Evolutionary conservation across 2,797 vertebrate genomes (phyloP).

Genomic region (Diglossa cyanea): DNA sequence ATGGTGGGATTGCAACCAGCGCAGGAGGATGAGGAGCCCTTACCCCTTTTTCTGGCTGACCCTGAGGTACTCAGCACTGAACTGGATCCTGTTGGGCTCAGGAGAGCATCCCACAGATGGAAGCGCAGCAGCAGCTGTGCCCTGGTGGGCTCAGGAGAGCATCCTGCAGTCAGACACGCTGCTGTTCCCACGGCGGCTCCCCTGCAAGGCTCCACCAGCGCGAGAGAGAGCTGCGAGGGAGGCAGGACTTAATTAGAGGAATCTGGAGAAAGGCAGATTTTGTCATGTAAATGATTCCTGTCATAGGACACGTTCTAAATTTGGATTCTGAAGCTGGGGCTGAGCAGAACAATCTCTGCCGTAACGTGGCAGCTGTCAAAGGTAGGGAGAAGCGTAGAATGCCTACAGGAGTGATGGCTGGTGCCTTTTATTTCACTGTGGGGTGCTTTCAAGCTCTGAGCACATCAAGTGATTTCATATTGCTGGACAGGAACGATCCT

Average conservation of each 20-base stretch:
- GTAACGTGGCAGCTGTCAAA: conserved; percentile 55
- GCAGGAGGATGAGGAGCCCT: not conserved
- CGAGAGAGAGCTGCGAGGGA: conserved; percentile 2
- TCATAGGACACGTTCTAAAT: conserved; percentile 61
- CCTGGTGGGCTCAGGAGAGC: not conserved
- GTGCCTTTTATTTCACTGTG: conserved; percentile 35
- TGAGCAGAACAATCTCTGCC: conserved; percentile 61
- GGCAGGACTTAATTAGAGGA: conserved; percentile 61
- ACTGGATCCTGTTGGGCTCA: not conserved
- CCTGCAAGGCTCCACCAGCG: not conserved
- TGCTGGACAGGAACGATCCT: conserved; percentile 13
- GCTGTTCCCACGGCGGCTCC: not conserved
- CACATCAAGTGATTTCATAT: not conserved
- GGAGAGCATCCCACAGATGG: not conserved
- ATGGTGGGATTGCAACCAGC: not conserved
- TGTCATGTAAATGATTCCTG: conserved; percentile 69
- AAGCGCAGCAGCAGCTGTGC: not conserved
- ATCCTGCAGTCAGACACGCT: not conserved
- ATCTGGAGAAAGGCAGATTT: conserved; percentile 67
- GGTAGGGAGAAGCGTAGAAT: conserved; percentile 53
- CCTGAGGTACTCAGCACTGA: not conserved
- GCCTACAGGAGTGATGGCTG: conserved; percentile 41
- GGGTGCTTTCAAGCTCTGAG: conserved; percentile 36
- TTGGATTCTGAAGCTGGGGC: conserved; percentile 58
- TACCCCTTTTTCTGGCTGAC: not conserved